A percentile compares a stretch with the other conserved stretches of the same genome.
Conservation (phyloP, 2,113 vertebrate genomes). For the Aptenodytes patagonicus region DNA sequence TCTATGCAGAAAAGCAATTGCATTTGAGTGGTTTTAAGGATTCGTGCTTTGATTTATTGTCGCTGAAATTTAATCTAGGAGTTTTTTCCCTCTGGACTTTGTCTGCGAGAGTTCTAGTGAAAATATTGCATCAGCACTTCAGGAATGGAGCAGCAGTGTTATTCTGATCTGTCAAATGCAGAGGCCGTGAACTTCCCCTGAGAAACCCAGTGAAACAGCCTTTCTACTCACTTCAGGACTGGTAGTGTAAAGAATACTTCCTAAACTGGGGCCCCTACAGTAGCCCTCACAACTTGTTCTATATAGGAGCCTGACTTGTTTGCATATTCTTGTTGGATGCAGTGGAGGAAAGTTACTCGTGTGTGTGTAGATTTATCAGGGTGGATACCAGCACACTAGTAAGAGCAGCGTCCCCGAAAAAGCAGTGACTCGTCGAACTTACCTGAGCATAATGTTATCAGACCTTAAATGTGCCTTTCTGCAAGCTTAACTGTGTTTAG, state of each 20-base stretch:
- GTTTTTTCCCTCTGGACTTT: background rate
- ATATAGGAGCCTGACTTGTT: background rate
- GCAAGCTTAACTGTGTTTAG: background rate
- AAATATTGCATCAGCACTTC: constrained; percentile 43
- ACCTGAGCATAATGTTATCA: background rate
- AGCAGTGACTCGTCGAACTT: background rate
- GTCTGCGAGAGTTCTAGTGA: constrained; percentile 1
- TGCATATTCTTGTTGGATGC: background rate
- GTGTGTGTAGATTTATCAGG: background rate
- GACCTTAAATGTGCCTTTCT: background rate
- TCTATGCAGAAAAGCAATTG: background rate
- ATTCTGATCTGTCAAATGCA: constrained; percentile 25
- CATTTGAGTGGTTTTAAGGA: background rate
- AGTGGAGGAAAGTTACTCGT: background rate
- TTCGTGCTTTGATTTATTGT: constrained; percentile 22
- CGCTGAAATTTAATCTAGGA: constrained; percentile 30
- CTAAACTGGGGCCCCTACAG: background rate
- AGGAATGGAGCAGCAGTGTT: constrained; percentile 42
- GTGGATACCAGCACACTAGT: background rate
- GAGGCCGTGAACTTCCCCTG: constrained; percentile 21
- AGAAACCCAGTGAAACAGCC: background rate
- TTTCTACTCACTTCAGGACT: background rate
- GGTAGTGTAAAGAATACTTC: background rate
- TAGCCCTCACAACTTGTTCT: background rate
- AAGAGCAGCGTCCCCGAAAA: background rate